Conservation (phyloP, 2,888 invertebrate genomes). For the Ptychoptera contaminata region DNA sequence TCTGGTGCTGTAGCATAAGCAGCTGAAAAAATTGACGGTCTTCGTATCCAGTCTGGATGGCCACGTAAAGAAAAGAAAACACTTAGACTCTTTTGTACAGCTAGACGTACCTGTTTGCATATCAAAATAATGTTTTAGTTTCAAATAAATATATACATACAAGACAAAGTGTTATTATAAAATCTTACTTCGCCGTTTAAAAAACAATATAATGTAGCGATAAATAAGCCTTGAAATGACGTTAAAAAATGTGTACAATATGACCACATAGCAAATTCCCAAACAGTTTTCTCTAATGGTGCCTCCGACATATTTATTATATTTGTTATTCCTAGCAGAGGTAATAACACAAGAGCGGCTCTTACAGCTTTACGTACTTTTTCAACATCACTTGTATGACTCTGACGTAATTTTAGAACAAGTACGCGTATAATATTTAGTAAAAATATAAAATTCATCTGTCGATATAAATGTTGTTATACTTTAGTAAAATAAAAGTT, state of each 20-base stretch:
- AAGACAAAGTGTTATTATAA: not conserved
- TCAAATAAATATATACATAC: not conserved
- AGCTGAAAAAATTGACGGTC: constrained; percentile 28
- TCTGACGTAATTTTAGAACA: constrained; percentile 56
- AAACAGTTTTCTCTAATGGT: constrained; percentile 45
- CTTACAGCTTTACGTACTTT: constrained; percentile 66
- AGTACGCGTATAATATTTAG: constrained; percentile 66
- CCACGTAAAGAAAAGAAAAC: constrained; percentile 32
- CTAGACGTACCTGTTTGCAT: constrained; percentile 29
- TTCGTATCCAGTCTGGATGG: constrained; percentile 27
- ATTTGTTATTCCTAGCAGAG: constrained; percentile 68
- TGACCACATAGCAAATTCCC: constrained; percentile 64
- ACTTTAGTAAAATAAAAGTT: constrained; percentile 4
- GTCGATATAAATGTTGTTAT: constrained; percentile 17
- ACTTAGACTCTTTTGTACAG: constrained; percentile 31
- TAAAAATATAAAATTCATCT: constrained; percentile 65
- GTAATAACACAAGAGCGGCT: constrained; percentile 62
- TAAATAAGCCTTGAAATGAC: constrained; percentile 74
- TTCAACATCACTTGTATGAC: constrained; percentile 55
- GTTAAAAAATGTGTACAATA: constrained; percentile 61
- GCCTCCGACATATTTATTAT: constrained; percentile 55
- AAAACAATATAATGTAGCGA: constrained; percentile 69
- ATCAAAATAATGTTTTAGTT: not conserved
- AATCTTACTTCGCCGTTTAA: constrained; percentile 60
- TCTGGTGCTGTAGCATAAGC: constrained; percentile 28